phyloP scores from a whole-genome alignment of 2,113 vertebrate species.

The human region GRCh38 chr18:77674001-77674500 shows the following conservation, averaged over 20 bases:
- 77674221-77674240: fast-evolving
- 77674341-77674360: fast-evolving
- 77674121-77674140: too few species aligned
- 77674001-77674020: fast-evolving
- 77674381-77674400: fast-evolving
- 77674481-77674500: fast-evolving
- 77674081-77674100: fast-evolving
- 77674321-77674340: too few species aligned
- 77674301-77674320: fast-evolving
- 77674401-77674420: too few species aligned
- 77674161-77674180: too few species aligned
- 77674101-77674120: neutral
- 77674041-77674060: neutral
- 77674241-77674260: fast-evolving
- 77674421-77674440: neutral
- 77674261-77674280: neutral
- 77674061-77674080: too few species aligned
- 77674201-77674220: fast-evolving
- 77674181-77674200: too few species aligned
- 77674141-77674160: fast-evolving
- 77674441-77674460: fast-evolving
- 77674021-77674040: fast-evolving
- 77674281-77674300: fast-evolving
- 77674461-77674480: neutral
- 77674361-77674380: fast-evolving